Evolutionary conservation across 1,140 invertebrate species (phyloP), one percentile per base, ranked within the genome.

Genomic region (Diorhabda elongata): DNA sequence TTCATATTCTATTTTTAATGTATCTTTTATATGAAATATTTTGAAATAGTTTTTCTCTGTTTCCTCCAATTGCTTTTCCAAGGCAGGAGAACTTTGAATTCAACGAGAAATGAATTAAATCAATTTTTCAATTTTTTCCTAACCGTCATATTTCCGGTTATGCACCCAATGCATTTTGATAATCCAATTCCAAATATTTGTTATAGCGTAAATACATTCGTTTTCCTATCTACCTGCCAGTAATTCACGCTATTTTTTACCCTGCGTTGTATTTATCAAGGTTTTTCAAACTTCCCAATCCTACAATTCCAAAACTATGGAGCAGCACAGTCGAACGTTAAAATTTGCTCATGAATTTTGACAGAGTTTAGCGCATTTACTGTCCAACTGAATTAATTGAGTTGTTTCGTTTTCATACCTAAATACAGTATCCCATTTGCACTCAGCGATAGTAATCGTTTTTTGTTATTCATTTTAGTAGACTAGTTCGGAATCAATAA

Each of bases 361-460:
- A 52, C 3, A 52, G 47, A 6, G 47, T 52, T 52, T 52, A 52
- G 47, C 47, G 47, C 47, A 52, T 52, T 52, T 52, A 52, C n/a
- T n/a, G 47, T 52, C 4, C 47, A 52, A 52, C 47, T 52, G 47
- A 52, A 52, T 52, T 52, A 52, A 52, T 52, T 52, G 47, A 52
- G 47, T 52, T 52, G 47, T 52, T 52, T 52, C 47, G 47, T 52
- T 52, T 52, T 52, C 26, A 52, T 52, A 4, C 47, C 47, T 52
- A 52, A 52, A 52, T 52, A 52, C 47, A 52, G 47, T 52, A 52
- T 52, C 47, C 47, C 47, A 52, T 52, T 52, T 52, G 47, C 47
- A 52, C 47, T 52, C 47, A 52, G 6, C 47, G 47, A 52, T 52
- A 6, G 47, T 52, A 52, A 52, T 52, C n/a, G 47, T 52, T 52